Evolutionary conservation across 1,140 invertebrate species (phyloP).

Genomic region (Brachionus calyciflorus): DNA sequence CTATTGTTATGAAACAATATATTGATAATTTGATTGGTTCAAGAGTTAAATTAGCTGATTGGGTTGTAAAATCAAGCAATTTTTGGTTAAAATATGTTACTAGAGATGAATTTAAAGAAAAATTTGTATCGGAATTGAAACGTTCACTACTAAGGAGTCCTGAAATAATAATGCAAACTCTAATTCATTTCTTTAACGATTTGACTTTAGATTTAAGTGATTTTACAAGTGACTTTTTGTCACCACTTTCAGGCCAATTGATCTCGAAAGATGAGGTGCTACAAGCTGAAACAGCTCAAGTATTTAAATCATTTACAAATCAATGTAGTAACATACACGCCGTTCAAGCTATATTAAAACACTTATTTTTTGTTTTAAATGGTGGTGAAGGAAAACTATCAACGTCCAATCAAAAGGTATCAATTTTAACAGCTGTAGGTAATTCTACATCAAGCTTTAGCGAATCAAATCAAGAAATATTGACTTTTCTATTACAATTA

Average conservation of each 20-base stretch:
- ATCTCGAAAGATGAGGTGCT: slow-evolving; percentile 12
- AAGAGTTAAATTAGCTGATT: background rate
- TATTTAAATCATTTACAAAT: background rate
- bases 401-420: background rate
- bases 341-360: background rate
- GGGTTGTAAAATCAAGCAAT: background rate
- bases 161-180: slow-evolving; percentile 75
- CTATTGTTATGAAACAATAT: background rate
- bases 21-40: background rate
- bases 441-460: background rate
- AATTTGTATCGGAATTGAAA: slow-evolving; percentile 76
- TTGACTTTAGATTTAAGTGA: background rate
- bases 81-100: background rate
- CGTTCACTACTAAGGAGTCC: slow-evolving; percentile 89
- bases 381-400: background rate
- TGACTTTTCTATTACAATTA: background rate
- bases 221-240: background rate
- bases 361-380: background rate
- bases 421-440: background rate
- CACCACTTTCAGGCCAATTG: background rate
- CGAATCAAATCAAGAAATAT: background rate
- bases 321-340: background rate
- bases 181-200: background rate
- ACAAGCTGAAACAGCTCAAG: background rate
- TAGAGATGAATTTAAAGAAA: background rate